Percentiles rank a stretch among this genome's conserved stretches.
Conservation (phyloP, 2,797 vertebrate genomes). For the Macropus fuliginosus region DNA sequence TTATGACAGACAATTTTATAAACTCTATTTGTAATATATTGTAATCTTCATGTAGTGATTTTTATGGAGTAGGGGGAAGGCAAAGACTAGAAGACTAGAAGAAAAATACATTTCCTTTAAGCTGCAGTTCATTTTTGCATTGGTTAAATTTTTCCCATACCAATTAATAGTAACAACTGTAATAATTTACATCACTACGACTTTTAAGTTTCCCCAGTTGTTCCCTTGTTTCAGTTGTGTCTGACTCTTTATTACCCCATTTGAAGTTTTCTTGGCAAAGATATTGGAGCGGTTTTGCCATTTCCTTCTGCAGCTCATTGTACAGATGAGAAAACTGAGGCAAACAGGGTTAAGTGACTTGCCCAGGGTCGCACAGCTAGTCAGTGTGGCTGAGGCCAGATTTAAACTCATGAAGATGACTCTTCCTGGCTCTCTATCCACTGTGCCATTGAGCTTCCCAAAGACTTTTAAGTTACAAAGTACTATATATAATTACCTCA, state of each 20-base stretch:
- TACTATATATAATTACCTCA: background rate
- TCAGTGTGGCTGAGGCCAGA: background rate
- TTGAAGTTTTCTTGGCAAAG: background rate
- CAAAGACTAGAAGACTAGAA: background rate
- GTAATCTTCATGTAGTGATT: constrained; percentile 46
- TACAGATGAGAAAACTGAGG: background rate
- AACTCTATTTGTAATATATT: constrained; percentile 37
- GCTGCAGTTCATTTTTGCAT: constrained; percentile 14
- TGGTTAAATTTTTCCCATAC: background rate
- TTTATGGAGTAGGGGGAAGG: constrained; percentile 30
- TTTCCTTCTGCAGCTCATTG: background rate
- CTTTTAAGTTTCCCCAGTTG: background rate
- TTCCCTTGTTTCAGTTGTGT: background rate
- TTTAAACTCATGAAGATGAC: background rate
- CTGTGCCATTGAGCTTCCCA: background rate
- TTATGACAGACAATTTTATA: constrained; percentile 11
- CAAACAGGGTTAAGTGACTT: background rate
- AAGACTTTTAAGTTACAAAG: background rate
- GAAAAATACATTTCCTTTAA: background rate
- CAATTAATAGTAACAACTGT: background rate
- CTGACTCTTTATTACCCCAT: background rate
- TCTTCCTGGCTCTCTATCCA: background rate
- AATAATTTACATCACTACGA: background rate
- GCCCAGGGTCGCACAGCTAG: background rate
- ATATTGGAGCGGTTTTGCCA: background rate